phyloP scores from a whole-genome alignment of 2,113 vertebrate genomes.

The Mellivora capensis region DNA sequence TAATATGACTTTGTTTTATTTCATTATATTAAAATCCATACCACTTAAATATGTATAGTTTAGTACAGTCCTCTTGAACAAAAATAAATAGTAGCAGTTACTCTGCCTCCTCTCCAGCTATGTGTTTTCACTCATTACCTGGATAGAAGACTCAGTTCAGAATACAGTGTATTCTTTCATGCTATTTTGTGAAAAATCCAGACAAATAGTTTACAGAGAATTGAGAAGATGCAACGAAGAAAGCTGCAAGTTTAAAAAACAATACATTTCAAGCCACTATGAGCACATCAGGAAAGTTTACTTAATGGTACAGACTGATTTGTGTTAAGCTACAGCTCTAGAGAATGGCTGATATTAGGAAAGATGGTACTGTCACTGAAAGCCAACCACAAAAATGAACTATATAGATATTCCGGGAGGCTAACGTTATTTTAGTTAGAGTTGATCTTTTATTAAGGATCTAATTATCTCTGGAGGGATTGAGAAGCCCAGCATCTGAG shows the following conservation, averaged over 20 bases:
- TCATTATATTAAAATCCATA: neutral
- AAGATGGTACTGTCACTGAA: neutral
- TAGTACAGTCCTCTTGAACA: neutral
- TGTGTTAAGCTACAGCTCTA: neutral
- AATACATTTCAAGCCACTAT: neutral
- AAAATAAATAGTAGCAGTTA: neutral
- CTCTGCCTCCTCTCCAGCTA: neutral
- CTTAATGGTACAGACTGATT: neutral
- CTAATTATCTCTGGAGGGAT: neutral
- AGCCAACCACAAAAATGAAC: neutral
- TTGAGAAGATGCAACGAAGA: neutral
- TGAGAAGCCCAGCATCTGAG: neutral
- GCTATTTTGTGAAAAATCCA: neutral
- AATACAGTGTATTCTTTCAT: neutral
- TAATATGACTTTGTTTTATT: neutral
- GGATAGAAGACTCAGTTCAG: neutral
- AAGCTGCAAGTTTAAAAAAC: neutral
- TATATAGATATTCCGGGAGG: neutral
- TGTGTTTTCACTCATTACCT: neutral
- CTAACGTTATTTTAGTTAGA: neutral
- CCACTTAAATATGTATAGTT: neutral
- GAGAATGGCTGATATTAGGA: neutral
- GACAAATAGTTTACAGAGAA: neutral
- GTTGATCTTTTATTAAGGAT: neutral
- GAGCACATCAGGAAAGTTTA: neutral